Base-by-base conservation (phyloP, 2,888 invertebrate species). In the Parascotia fuliginaria region DNA sequence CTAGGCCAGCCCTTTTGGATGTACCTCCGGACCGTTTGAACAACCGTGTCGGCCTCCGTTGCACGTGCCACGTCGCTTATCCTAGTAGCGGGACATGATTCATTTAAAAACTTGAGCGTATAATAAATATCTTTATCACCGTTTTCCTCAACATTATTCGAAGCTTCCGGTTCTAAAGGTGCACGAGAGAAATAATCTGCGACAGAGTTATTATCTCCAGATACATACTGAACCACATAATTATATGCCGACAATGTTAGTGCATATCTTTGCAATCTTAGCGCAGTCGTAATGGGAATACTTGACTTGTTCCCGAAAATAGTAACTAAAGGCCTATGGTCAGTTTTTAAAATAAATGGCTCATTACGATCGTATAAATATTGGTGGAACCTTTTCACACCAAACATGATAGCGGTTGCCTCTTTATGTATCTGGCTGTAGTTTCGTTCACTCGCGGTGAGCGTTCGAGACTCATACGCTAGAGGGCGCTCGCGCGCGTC, bases 151-250 rank as follows among this genome's bases (percentile, higher is more conserved):
- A 7, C 1, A 9, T 7, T 6, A 6, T 19, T 19, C 2, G 5
- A 2, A 2, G 7, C 3, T 7, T 7, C 24, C 7, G 24, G 7
- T 14, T n/a, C n/a, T n/a, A 47, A 11, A 0, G 40, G 36, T 1
- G 50, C 14, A 1, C 45, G 40, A 1, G 45, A 50, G 9, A 45
- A 45, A 27, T 50, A 50, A n/a, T 44, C 33, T 0, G 46, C 38
- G 0, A 32, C 31, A n/a, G 6, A 1, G 12, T 51, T 41, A 3
- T 50, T 50, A 0, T 38, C 12, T n/a, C 46, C 16, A 0, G 11
- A 7, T 12, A 36, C 7, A 9, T 45, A 41, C 0, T 31, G 33
- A 0, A 39, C 22, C 5, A 5, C n/a, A 28, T 24, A 24, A 3
- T 38, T 38, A n/a, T 38, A 38, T 1, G 38, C 38, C 0, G 39